A percentile compares a stretch with the other conserved stretches of the same genome.
phyloP scores from a whole-genome alignment of 1,140 invertebrate genomes.

The Elysia chlorotica region DNA sequence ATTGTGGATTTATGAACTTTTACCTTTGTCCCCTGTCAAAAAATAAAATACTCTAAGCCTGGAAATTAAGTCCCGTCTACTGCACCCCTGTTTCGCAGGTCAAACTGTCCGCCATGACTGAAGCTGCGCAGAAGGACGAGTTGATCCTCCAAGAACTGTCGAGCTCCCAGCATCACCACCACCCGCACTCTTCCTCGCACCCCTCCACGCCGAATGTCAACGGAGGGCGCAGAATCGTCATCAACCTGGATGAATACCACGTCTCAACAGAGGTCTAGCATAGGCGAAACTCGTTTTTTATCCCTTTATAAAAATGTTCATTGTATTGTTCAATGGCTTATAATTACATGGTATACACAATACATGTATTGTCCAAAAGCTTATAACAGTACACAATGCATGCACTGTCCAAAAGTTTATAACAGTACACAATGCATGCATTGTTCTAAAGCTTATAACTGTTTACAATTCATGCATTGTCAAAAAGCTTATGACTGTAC shows the following conservation, averaged over 20 bases:
- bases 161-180: too few species aligned
- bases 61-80: too few species aligned
- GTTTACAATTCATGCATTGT: too few species aligned
- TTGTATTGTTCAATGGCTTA: slow-evolving; percentile 1
- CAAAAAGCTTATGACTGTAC: slow-evolving; percentile 5
- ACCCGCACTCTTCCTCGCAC: too few species aligned
- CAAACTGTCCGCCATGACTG: slow-evolving; percentile 77
- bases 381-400: neutral
- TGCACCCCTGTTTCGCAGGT: slow-evolving; percentile 63
- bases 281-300: too few species aligned
- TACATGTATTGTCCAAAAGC: neutral
- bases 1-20: too few species aligned
- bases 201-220: slow-evolving; percentile 47
- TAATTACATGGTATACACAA: slow-evolving; percentile 12
- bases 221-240: slow-evolving; percentile 55
- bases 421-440: neutral
- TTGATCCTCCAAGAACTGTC: slow-evolving; percentile 2
- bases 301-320: too few species aligned
- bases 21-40: too few species aligned
- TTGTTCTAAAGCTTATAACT: neutral
- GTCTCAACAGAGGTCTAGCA: slow-evolving; percentile 56
- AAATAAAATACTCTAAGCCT: too few species aligned
- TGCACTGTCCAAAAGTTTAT: neutral
- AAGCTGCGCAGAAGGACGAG: slow-evolving; percentile 54
- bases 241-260: slow-evolving; percentile 56